Evolutionary conservation across 2,888 invertebrate genomes (phyloP), one percentile per base, ranked within the genome.

Genomic region (Clusia tigrina): DNA sequence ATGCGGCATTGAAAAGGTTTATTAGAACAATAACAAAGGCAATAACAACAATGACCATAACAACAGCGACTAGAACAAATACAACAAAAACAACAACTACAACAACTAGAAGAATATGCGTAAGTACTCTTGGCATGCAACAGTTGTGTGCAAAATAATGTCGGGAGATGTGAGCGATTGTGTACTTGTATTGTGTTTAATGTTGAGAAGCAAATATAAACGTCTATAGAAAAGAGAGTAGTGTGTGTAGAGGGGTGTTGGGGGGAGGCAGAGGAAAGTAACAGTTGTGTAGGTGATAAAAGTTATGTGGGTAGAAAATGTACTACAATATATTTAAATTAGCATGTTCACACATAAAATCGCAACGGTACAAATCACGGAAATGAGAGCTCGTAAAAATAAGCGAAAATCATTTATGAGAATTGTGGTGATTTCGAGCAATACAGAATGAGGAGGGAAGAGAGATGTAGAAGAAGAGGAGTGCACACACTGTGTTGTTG

Each of bases 41-140:
- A 56, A n/a, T 52, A 51, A 22, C 25, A 51, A n/a, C n/a, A n/a
- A n/a, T n/a, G n/a, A n/a, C n/a, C n/a, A n/a, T n/a, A n/a, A n/a
- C n/a, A n/a, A n/a, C n/a, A n/a, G n/a, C n/a, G n/a, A n/a, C n/a
- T n/a, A n/a, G n/a, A n/a, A n/a, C n/a, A n/a, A n/a, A n/a, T n/a
- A n/a, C n/a, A n/a, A 60, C 54, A 26, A 54, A 18, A 46, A 60
- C 25, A 46, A 23, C 42, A 53, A 54, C 25, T 32, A 25, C 54
- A 42, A 60, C 42, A 54, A 20, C 53, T n/a, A n/a, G 48, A 10
- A 32, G 24, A 20, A 51, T 15, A 52, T 12, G 25, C 25, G 51
- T n/a, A 22, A 10, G 22, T 12, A 24, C 12, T n/a, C n/a, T n/a
- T 2, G 17, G 58, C 76, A 71, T 76, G 74, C 74, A 74, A 75